Percentiles rank a stretch among this genome's conserved stretches.
Conservation (phyloP, 2,113 vertebrate species). For the Chaetorhynchus papuensis region DNA sequence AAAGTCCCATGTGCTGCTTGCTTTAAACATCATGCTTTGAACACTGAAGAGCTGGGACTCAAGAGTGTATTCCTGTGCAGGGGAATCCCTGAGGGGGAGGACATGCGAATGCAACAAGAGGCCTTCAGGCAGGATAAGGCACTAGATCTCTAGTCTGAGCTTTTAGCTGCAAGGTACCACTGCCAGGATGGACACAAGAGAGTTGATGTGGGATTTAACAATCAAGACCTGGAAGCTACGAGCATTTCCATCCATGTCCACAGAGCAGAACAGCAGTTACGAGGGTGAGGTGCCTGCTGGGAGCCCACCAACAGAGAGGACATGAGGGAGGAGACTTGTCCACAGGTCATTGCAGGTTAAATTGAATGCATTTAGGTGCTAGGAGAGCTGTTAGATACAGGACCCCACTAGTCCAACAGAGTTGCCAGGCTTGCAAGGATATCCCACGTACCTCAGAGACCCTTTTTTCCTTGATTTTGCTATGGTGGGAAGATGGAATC, state of each 20-base stretch:
- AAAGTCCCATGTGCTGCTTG: not conserved
- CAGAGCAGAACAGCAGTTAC: not conserved
- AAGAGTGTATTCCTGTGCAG: not conserved
- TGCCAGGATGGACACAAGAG: not conserved
- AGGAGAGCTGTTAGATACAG: not conserved
- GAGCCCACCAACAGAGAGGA: not conserved
- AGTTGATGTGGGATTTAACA: not conserved
- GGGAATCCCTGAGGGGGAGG: not conserved
- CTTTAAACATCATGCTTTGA: not conserved
- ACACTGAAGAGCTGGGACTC: not conserved
- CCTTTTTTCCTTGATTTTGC: not conserved
- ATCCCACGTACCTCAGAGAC: not conserved
- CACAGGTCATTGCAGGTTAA: not conserved
- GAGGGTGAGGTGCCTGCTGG: not conserved
- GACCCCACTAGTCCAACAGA: too few species aligned
- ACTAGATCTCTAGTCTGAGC: not conserved
- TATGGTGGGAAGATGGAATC: not conserved
- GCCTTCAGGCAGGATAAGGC: not conserved
- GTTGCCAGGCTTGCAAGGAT: not conserved
- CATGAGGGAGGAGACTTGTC: not conserved
- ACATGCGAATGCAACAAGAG: rapidly evolving
- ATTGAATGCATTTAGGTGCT: not conserved
- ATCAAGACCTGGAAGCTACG: not conserved
- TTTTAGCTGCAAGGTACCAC: not conserved
- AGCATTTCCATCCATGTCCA: not conserved